phyloP scores from a whole-genome alignment of 1,140 invertebrate species.

The Atta colombica region DNA sequence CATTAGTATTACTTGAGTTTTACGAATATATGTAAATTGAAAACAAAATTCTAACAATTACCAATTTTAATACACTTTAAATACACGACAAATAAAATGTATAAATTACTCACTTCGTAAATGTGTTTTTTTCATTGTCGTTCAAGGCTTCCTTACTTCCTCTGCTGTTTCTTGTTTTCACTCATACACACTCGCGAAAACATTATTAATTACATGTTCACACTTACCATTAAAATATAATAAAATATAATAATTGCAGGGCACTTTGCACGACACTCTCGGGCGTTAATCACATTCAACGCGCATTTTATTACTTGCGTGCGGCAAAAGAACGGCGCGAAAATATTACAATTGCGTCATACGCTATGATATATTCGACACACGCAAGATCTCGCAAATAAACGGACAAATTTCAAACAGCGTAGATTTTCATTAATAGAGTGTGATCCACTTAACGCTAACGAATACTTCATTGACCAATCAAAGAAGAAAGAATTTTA shows the following conservation, averaged over 20 bases:
- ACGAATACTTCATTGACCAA: too few species aligned
- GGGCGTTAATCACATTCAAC: background rate
- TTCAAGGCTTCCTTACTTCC: background rate
- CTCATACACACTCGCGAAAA: background rate
- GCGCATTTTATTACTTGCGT: background rate
- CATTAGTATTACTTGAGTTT: too few species aligned
- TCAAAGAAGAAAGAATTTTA: too few species aligned
- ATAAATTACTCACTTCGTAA: background rate
- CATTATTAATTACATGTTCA: background rate
- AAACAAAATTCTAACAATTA: too few species aligned
- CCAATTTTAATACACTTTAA: too few species aligned
- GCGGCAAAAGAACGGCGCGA: background rate
- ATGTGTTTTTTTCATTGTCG: background rate
- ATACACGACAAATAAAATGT: background rate
- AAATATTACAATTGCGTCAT: background rate
- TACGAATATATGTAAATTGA: too few species aligned
- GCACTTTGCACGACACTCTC: background rate
- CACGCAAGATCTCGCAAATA: slow-evolving; percentile 8
- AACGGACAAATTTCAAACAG: background rate
- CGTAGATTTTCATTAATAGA: background rate
- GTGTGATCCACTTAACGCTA: too few species aligned
- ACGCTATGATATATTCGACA: background rate
- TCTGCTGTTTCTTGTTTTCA: background rate
- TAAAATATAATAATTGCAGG: slow-evolving; percentile 9
- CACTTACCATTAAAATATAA: background rate